These are phyloP conservation scores for Spialia ferax DNA, from an alignment of 2,888 invertebrate species.

Conservation along the genomic window DNA sequence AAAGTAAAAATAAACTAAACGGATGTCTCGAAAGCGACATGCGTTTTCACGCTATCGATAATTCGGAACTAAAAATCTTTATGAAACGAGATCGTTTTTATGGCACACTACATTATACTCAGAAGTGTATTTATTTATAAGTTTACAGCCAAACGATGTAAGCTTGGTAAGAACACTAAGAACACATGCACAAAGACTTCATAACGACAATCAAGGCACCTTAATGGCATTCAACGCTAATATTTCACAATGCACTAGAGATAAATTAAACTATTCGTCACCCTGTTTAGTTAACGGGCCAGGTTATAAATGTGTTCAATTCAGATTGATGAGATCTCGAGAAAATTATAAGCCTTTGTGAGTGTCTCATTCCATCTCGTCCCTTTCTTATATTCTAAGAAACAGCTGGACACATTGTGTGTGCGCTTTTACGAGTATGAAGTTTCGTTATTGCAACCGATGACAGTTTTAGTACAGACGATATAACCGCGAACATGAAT, in stretches of 20 bases:
- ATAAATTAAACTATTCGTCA: constrained; percentile 37
- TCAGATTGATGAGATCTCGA: constrained; percentile 53
- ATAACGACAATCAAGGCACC: neutral
- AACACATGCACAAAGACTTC: neutral
- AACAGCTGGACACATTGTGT: constrained; percentile 46
- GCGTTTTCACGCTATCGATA: constrained; percentile 20
- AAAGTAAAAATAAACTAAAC: constrained; percentile 18
- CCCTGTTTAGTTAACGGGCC: constrained; percentile 29
- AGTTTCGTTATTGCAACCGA: constrained; percentile 53
- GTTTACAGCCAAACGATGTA: neutral
- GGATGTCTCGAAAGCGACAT: constrained; percentile 30
- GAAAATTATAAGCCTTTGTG: constrained; percentile 51
- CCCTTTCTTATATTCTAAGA: constrained; percentile 53
- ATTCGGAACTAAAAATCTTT: constrained; percentile 12
- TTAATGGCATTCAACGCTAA: constrained; percentile 8
- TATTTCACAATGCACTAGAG: constrained; percentile 22
- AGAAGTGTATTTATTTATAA: neutral
- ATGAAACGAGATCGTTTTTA: neutral
- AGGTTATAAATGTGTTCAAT: constrained; percentile 43
- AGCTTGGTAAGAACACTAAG: neutral
- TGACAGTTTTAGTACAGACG: constrained; percentile 60
- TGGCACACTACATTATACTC: neutral
- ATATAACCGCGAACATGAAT: constrained; percentile 48
- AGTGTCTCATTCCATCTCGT: constrained; percentile 47
- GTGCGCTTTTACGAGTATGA: constrained; percentile 57